Evolutionary conservation across 1,140 invertebrate species (phyloP).

Genomic region (Lutraria rhynchaena): DNA sequence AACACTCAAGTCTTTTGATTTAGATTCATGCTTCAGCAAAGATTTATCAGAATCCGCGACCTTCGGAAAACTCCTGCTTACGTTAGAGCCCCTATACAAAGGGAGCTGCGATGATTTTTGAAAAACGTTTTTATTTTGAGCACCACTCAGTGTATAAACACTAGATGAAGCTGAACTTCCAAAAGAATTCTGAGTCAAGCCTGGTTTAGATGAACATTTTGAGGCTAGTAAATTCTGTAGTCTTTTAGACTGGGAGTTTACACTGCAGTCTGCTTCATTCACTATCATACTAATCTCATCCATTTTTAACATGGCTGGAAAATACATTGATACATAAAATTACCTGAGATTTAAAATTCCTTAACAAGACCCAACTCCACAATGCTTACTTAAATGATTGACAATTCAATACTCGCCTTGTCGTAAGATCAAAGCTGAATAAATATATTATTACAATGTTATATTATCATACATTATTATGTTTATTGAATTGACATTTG

Average conservation of each 20-base stretch:
- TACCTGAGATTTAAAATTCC: too few relatives aligned
- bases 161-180: background rate
- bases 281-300: constrained; percentile 52
- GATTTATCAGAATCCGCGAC: constrained; percentile 34
- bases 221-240: constrained; percentile 13
- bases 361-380: too few relatives aligned
- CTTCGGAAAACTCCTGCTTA: constrained; percentile 47
- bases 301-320: constrained; percentile 40
- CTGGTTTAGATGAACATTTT: constrained; percentile 12
- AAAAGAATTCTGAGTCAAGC: background rate
- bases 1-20: constrained; percentile 5
- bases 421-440: too few relatives aligned
- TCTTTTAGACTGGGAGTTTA: background rate
- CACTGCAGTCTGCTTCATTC: background rate
- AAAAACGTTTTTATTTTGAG: background rate
- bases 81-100: constrained; percentile 27
- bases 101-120: constrained; percentile 36
- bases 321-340: too few relatives aligned
- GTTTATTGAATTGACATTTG: too few relatives aligned
- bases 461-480: too few relatives aligned
- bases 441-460: too few relatives aligned
- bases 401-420: too few relatives aligned
- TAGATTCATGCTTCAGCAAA: constrained; percentile 1
- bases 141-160: too few relatives aligned
- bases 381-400: too few relatives aligned